phyloP scores from a whole-genome alignment of 1,140 invertebrate species.

The Pachyrhynchus sulphureomaculatus region DNA sequence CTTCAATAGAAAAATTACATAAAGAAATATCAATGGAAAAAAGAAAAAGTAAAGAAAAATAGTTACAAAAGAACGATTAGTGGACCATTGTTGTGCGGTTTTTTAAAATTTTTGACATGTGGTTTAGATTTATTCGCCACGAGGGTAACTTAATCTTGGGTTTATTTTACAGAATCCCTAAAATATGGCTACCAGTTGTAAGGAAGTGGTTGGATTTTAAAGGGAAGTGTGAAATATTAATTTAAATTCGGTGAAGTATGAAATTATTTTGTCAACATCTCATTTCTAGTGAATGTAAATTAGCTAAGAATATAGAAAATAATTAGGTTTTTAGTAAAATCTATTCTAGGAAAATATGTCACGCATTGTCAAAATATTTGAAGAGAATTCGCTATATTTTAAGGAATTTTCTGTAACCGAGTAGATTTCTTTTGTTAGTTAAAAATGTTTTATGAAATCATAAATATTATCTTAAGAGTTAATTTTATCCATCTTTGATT shows the following conservation, averaged over 20 bases:
- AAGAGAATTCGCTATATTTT: too few relatives aligned
- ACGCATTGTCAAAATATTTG: background rate
- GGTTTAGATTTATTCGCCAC: background rate
- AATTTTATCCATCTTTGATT: too few relatives aligned
- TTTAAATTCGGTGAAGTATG: constrained; percentile 17
- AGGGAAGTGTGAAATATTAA: constrained; percentile 13
- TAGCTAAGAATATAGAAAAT: background rate
- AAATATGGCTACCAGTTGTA: constrained; percentile 3
- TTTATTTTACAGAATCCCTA: constrained; percentile 5
- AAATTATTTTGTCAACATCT: constrained; percentile 28
- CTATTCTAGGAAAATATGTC: too few relatives aligned
- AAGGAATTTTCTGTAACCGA: too few relatives aligned
- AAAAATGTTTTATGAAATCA: too few relatives aligned
- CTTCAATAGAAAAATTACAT: constrained; percentile 3
- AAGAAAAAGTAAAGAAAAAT: background rate
- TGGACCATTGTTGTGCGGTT: constrained; percentile 16
- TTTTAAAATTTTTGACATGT: constrained; percentile 27
- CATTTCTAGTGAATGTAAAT: background rate
- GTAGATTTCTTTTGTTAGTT: too few relatives aligned
- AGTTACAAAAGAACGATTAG: constrained; percentile 27
- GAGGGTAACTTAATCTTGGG: constrained; percentile 16
- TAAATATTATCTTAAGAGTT: too few relatives aligned
- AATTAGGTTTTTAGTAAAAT: background rate
- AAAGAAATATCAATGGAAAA: constrained; percentile 19
- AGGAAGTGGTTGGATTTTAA: constrained; percentile 1